phyloP scores from a whole-genome alignment of 1,140 invertebrate species.

The Matsumurasca onukii region DNA sequence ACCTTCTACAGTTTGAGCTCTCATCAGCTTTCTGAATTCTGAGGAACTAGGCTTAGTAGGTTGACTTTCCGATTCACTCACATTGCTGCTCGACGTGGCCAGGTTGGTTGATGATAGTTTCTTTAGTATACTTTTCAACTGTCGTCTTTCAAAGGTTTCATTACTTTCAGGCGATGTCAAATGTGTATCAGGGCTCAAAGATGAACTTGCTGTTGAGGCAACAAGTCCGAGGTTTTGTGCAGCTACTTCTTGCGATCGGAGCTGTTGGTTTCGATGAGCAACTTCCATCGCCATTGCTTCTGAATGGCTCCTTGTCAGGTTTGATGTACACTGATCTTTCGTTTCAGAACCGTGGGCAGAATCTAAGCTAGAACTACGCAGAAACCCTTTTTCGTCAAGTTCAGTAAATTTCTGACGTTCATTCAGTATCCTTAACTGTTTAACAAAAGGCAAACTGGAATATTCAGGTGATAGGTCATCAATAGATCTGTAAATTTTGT shows the following conservation, averaged over 20 bases:
- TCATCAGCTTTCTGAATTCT: conserved; percentile 57
- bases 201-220: neutral
- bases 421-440: conserved; percentile 84
- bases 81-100: conserved; percentile 14
- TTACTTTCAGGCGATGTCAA: conserved; percentile 49
- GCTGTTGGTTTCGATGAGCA: conserved; percentile 34
- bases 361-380: conserved; percentile 76
- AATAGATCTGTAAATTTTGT: conserved; percentile 65
- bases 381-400: conserved; percentile 68
- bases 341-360: conserved; percentile 59
- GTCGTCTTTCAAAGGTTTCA: conserved; percentile 77
- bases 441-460: conserved; percentile 81
- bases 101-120: conserved; percentile 59
- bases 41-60: conserved; percentile 37
- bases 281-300: conserved; percentile 55
- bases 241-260: conserved; percentile 3
- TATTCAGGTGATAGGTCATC: conserved; percentile 88
- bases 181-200: neutral
- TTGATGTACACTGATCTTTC: conserved; percentile 46
- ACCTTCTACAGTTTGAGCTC: conserved; percentile 79
- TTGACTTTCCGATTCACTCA: neutral
- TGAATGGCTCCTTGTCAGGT: conserved; percentile 62
- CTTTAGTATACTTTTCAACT: conserved; percentile 83
- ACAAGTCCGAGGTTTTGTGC: neutral
- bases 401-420: conserved; percentile 83